Base-by-base conservation (phyloP, 1,140 invertebrate species). In the Drosophila repleta region DNA sequence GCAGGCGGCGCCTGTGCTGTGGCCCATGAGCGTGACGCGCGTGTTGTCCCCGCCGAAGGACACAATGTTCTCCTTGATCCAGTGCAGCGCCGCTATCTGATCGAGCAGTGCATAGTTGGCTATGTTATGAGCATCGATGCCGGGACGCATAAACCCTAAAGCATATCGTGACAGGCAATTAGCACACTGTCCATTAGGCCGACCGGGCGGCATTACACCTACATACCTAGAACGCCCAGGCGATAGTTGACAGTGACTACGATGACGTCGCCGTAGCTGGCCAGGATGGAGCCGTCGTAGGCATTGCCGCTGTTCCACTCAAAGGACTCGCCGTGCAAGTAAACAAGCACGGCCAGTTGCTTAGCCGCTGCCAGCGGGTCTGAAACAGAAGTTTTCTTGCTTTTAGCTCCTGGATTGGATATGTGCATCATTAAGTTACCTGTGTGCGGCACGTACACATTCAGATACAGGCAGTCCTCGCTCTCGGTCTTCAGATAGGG, bases 191-290 rank as follows among this genome's bases (percentile, higher is more conserved):
- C 18, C 61, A 65, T 52, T 41, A 61, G 39, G 8, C 6, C 37
- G 3, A n/a, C 24, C 20, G 13, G 39, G 39, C 10, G 35, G 58
- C 37, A 8, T 0, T 3, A 26, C 37, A 1, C 61, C 39, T 10
- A 68, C 82, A 61, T 48, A 99, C 98, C 98, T 72, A 99, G 92
- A 75, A 98, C 95, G 8, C 97, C 98, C 0, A 99, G 93, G 24
- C 98, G 94, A 91, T 96, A 99, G 92, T 99, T 99, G 26, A 99
- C 92, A 13, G 96, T 98, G 37, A 99, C 96, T 24, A 99, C 97
- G 87, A 99, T 96, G 24, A 99, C 95, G 79, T 97, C 95, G 35
- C 97, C 97, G 79, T 97, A 98, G 48, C 96, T 96, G 46, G 97
- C 95, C 55, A 99, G 91, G 11, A 98, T 95, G 43, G 95, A 96